Percentiles rank a stretch among this genome's conserved stretches.
phyloP scores from a whole-genome alignment of 2,888 invertebrate genomes.

The Pecten maximus region DNA sequence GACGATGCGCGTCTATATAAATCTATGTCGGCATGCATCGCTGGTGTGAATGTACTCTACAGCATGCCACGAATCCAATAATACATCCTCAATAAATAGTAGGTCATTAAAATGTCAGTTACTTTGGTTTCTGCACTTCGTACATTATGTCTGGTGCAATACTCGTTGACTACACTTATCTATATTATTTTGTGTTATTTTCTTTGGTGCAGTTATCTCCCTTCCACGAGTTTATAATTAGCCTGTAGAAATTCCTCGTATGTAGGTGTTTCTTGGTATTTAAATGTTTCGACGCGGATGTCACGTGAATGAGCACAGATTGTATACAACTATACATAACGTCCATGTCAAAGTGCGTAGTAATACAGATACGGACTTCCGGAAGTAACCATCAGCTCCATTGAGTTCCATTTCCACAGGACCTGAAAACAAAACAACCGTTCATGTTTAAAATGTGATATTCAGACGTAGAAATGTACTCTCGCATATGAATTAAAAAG shows the following conservation, averaged over 20 bases:
- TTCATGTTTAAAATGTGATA: too few species aligned
- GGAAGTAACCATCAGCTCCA: not conserved
- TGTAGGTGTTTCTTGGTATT: not conserved
- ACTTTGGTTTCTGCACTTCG: not conserved
- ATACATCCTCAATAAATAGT: not conserved
- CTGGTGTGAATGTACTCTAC: not conserved
- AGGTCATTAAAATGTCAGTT: not conserved
- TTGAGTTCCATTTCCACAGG: conserved; percentile 19
- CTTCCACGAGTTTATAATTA: not conserved
- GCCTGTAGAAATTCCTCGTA: not conserved
- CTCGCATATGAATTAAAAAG: too few species aligned
- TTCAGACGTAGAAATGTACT: too few species aligned
- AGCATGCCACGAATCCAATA: not conserved
- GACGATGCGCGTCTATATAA: not conserved
- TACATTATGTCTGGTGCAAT: not conserved
- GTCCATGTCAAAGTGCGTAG: not conserved
- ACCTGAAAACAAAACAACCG: not conserved
- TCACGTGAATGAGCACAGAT: conserved; percentile 6
- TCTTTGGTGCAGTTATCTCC: not conserved
- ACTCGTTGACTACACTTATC: not conserved
- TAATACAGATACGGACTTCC: not conserved
- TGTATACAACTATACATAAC: not conserved
- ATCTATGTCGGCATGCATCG: not conserved
- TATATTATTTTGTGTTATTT: not conserved
- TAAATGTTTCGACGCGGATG: not conserved